A percentile compares a stretch with the other conserved stretches of the same genome.
Evolutionary conservation across 1,140 invertebrate species (phyloP).

Genomic region (Calliphora vicina): DNA sequence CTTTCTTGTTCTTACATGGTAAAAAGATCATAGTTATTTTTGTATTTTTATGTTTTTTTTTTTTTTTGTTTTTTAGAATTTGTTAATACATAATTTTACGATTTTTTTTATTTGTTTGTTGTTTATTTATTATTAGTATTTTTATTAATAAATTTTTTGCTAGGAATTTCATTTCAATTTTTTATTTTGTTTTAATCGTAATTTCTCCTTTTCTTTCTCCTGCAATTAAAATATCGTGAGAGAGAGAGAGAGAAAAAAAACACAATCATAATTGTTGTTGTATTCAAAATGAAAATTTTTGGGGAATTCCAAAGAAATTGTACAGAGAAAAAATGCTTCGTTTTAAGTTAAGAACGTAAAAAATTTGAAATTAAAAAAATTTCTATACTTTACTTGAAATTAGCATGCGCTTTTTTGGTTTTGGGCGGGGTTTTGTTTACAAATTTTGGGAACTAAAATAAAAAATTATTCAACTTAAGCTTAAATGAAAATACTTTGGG

Average conservation of each 20-base stretch:
- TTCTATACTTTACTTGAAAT: too few species aligned
- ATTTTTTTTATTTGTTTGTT: conserved; percentile 21
- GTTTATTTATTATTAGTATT: conserved; percentile 12
- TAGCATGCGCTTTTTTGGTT: too few species aligned
- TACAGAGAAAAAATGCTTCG: too few species aligned
- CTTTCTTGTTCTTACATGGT: neutral
- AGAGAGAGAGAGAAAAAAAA: neutral
- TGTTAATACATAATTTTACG: conserved; percentile 9
- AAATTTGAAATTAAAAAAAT: too few species aligned
- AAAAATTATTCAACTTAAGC: too few species aligned
- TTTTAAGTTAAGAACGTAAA: too few species aligned
- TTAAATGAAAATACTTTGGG: too few species aligned
- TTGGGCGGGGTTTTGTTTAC: too few species aligned
- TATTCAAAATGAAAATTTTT: conserved; percentile 32
- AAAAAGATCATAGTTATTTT: conserved; percentile 15
- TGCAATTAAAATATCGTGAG: conserved; percentile 47
- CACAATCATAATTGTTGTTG: conserved; percentile 48
- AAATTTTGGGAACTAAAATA: too few species aligned
- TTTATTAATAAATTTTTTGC: conserved; percentile 17
- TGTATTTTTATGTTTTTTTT: neutral
- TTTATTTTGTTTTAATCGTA: conserved; percentile 56
- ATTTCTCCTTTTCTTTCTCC: conserved; percentile 63
- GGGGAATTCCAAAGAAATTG: too few species aligned
- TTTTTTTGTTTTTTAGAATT: neutral
- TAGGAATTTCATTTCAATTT: conserved; percentile 8